These are phyloP conservation scores for Hartigia nigra DNA, from an alignment of 2,888 invertebrate genomes.

Conservation along the genomic window DNA sequence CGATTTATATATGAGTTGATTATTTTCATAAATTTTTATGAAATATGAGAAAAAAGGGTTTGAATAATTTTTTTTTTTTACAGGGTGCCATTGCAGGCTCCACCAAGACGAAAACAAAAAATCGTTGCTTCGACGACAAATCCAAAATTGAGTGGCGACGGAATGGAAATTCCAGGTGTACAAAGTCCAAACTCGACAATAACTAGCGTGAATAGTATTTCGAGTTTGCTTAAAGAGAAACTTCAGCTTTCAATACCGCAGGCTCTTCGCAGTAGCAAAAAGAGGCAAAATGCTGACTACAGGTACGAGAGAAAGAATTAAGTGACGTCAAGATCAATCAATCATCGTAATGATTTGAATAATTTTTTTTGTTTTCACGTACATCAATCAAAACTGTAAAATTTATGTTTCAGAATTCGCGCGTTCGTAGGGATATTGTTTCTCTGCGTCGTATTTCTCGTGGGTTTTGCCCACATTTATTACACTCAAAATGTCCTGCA, in stretches of 20 bases:
- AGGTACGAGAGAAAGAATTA: constrained; percentile 42
- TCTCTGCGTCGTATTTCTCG: constrained; percentile 82
- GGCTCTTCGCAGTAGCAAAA: constrained; percentile 57
- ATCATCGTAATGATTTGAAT: neutral
- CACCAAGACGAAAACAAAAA: constrained; percentile 72
- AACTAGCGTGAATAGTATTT: constrained; percentile 86
- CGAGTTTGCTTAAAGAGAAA: constrained; percentile 85
- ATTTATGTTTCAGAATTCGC: constrained; percentile 74
- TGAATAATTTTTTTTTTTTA: neutral
- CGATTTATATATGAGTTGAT: too few relatives aligned
- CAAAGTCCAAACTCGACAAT: constrained; percentile 82
- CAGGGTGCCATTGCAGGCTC: constrained; percentile 75
- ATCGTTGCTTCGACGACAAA: constrained; percentile 70
- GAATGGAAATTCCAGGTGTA: constrained; percentile 71
- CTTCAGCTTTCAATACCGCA: constrained; percentile 72
- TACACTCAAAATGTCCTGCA: constrained; percentile 86
- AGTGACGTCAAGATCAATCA: neutral
- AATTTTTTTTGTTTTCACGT: neutral
- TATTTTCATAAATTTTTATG: too few relatives aligned
- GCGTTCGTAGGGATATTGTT: constrained; percentile 86
- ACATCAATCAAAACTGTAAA: neutral
- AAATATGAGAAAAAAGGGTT: neutral
- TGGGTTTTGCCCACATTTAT: constrained; percentile 85
- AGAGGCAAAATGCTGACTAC: constrained; percentile 61
- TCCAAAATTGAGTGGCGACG: constrained; percentile 69